Evolutionary conservation across 2,113 vertebrate species (phyloP).

Genomic region (Cynocephalus volans): DNA sequence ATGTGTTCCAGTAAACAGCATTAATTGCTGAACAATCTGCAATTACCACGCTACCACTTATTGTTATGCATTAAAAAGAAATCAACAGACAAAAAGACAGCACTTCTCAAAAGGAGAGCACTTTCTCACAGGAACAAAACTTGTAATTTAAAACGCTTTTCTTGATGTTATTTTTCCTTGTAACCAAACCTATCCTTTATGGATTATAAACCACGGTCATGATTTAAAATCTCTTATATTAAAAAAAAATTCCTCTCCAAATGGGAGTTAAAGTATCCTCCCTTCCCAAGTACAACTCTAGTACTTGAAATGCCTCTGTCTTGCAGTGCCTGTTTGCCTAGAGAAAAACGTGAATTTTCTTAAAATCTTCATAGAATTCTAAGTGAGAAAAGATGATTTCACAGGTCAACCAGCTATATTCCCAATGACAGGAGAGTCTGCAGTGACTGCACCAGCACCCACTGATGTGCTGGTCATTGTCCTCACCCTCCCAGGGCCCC

Average conservation of each 20-base stretch:
- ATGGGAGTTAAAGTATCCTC: not conserved
- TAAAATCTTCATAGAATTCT: slow-evolving; percentile 18
- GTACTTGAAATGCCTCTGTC: not conserved
- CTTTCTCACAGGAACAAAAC: slow-evolving; percentile 58
- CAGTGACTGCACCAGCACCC: not conserved
- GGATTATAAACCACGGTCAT: not conserved
- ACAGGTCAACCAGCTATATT: not conserved
- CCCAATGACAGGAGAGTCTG: not conserved
- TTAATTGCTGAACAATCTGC: slow-evolving; percentile 66
- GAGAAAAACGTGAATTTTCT: slow-evolving; percentile 41
- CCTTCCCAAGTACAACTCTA: not conserved
- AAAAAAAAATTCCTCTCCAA: slow-evolving; percentile 23
- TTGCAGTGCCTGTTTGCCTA: not conserved
- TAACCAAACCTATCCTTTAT: slow-evolving; percentile 46
- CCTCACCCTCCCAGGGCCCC: not conserved
- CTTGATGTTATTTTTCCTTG: not conserved
- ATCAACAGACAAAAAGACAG: slow-evolving; percentile 42
- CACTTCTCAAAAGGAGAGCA: slow-evolving; percentile 31
- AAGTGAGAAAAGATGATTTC: slow-evolving; percentile 29
- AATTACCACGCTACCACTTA: slow-evolving; percentile 32
- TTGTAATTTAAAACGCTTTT: slow-evolving; percentile 65
- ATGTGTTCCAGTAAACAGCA: slow-evolving; percentile 56
- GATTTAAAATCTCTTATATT: slow-evolving; percentile 40
- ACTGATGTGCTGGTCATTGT: not conserved
- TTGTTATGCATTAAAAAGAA: slow-evolving; percentile 53